Conservation (phyloP, 1,140 invertebrate species). For the Limonius californicus region DNA sequence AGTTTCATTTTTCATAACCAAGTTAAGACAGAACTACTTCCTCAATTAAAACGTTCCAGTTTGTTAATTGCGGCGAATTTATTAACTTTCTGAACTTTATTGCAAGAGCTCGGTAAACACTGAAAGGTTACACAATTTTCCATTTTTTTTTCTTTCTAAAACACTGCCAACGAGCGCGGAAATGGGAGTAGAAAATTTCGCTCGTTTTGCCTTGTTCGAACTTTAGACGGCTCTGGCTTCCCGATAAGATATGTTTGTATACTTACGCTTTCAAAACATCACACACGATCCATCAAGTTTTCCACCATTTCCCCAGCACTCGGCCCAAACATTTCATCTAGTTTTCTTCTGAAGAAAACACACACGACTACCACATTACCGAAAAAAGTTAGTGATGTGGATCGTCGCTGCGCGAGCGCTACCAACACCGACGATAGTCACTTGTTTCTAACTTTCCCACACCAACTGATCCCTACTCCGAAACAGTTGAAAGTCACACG, state of each 20-base stretch:
- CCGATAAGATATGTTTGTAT: neutral
- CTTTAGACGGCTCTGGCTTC: neutral
- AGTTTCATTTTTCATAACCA: conserved; percentile 29
- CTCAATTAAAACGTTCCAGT: conserved; percentile 23
- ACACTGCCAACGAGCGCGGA: neutral
- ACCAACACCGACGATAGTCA: neutral
- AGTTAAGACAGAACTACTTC: conserved; percentile 36
- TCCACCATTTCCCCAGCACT: neutral
- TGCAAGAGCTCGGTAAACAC: neutral
- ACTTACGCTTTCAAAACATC: neutral
- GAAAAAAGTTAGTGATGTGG: neutral
- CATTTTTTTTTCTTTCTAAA: neutral
- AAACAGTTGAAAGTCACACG: too few species aligned
- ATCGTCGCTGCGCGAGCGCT: neutral
- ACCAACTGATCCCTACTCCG: too few species aligned
- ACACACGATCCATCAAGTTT: neutral
- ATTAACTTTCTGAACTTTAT: neutral
- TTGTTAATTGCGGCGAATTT: conserved; percentile 8
- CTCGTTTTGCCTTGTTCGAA: neutral
- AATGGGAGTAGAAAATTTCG: conserved; percentile 1
- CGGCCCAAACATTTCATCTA: neutral
- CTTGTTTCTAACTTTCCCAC: too few species aligned
- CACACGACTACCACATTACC: neutral
- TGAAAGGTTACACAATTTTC: conserved; percentile 10
- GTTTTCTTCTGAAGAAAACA: neutral